phyloP scores from a whole-genome alignment of 1,140 invertebrate genomes.

The Caenorhabditis inopinata region DNA sequence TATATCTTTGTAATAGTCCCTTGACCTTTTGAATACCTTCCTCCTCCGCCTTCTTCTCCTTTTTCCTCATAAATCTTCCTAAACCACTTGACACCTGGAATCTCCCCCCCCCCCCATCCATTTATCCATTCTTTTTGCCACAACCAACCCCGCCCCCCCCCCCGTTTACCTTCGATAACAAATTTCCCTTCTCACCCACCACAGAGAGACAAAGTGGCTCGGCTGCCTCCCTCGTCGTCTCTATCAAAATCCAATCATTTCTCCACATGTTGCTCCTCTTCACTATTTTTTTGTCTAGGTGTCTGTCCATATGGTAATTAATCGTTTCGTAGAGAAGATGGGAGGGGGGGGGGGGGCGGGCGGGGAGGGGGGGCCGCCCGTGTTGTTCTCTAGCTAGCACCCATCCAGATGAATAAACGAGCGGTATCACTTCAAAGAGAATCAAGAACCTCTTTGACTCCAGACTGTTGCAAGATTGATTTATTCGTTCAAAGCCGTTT shows the following conservation, averaged over 20 bases:
- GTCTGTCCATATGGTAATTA: conserved; percentile 15
- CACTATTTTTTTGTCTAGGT: background rate
- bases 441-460: background rate
- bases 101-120: background rate
- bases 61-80: background rate
- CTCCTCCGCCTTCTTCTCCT: background rate
- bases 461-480: background rate
- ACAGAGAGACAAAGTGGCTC: too few species aligned
- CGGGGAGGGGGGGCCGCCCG: background rate
- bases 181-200: background rate
- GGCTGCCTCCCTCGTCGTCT: background rate
- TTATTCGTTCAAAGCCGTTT: background rate
- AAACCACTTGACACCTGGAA: conserved; percentile 20
- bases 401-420: background rate
- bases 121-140: too few species aligned
- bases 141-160: too few species aligned
- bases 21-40: background rate
- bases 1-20: background rate
- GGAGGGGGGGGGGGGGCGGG: too few species aligned
- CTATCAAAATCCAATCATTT: conserved; percentile 11
- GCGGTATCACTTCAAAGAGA: background rate
- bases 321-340: background rate
- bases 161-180: background rate
- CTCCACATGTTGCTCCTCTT: background rate
- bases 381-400: background rate